Conservation (phyloP, 2,797 vertebrate species). For the Xerus rutilus region DNA sequence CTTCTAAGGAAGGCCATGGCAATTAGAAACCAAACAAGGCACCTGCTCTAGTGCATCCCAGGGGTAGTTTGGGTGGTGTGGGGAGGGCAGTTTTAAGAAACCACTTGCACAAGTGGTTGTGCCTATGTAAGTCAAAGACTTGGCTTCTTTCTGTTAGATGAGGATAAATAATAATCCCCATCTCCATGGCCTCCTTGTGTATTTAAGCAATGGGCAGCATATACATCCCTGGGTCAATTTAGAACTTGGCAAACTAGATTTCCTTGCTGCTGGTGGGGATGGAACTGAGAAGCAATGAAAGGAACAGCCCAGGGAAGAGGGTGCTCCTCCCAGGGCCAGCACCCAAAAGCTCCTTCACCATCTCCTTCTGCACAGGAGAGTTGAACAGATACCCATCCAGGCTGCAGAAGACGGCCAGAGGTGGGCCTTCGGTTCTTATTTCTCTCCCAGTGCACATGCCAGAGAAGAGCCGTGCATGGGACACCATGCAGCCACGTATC, state of each 20-base stretch:
- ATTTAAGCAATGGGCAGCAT: background rate
- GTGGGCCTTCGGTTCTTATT: background rate
- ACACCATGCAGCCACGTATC: background rate
- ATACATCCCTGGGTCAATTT: background rate
- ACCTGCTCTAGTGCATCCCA: background rate
- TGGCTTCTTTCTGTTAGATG: background rate
- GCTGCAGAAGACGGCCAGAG: background rate
- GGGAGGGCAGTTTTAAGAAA: background rate
- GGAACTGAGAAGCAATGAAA: background rate
- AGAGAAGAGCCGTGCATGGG: background rate
- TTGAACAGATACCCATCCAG: background rate
- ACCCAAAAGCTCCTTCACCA: rapidly evolving
- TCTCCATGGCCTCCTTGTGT: background rate
- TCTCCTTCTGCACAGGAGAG: background rate
- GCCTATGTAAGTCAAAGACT: background rate
- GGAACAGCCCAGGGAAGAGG: background rate
- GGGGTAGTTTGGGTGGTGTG: background rate
- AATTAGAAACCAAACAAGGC: background rate
- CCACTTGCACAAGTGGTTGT: no score
- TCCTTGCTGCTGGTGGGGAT: background rate
- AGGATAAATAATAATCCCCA: background rate
- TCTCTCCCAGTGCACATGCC: background rate
- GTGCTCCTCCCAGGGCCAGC: background rate
- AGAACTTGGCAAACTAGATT: background rate
- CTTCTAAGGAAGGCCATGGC: background rate